Conservation (phyloP, 2,888 invertebrate species). For the Thelaira solivaga region DNA sequence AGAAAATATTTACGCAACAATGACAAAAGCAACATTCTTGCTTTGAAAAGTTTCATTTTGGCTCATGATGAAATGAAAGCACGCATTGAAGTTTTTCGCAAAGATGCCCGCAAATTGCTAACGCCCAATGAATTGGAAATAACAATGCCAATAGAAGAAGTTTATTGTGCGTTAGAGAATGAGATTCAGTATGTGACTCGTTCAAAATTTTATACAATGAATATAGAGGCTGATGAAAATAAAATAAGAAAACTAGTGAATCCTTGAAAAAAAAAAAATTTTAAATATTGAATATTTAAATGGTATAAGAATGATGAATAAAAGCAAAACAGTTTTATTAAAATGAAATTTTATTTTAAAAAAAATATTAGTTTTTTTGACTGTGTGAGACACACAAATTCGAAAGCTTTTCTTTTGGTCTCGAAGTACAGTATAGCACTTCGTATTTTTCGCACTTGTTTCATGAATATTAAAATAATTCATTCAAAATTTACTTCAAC, state of each 20-base stretch:
- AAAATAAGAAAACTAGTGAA: slow-evolving; percentile 69
- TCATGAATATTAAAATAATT: too few species aligned
- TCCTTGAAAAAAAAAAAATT: slow-evolving; percentile 58
- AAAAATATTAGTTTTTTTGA: too few species aligned
- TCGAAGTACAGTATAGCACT: too few species aligned
- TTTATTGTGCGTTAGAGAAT: slow-evolving; percentile 70
- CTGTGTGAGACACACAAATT: too few species aligned
- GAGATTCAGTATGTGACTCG: slow-evolving; percentile 67
- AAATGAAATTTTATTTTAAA: too few species aligned
- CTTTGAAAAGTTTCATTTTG: slow-evolving; percentile 67
- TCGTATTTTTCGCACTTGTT: too few species aligned
- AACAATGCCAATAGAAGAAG: slow-evolving; percentile 72
- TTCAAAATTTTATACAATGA: slow-evolving; percentile 68
- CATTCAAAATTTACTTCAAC: too few species aligned
- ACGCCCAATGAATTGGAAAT: slow-evolving; percentile 72
- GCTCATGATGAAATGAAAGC: slow-evolving; percentile 73
- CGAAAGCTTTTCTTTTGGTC: too few species aligned
- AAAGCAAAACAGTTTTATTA: too few species aligned
- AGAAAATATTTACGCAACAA: slow-evolving; percentile 64
- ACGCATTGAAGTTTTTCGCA: slow-evolving; percentile 73
- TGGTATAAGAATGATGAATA: too few species aligned
- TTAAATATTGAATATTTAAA: too few species aligned
- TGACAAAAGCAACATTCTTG: slow-evolving; percentile 62
- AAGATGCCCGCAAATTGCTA: slow-evolving; percentile 73
- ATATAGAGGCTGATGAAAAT: slow-evolving; percentile 68